These are phyloP conservation scores for Drosophila quinaria DNA, from an alignment of 2,888 invertebrate species.

Conservation along the genomic window DNA sequence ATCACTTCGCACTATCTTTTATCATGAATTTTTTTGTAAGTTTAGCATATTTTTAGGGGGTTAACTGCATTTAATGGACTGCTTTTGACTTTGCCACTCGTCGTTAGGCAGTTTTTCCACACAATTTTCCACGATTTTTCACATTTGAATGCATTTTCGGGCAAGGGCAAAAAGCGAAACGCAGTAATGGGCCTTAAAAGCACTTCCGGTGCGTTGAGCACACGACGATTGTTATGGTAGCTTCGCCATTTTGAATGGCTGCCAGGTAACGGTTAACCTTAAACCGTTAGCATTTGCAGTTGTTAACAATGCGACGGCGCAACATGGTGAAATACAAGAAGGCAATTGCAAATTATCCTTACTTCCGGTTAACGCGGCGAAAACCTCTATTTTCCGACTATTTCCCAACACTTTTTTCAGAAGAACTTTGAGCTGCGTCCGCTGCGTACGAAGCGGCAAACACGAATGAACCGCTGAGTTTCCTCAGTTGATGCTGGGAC, in stretches of 20 bases:
- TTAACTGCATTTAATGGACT: slow-evolving; percentile 10
- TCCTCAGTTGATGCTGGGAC: slow-evolving; percentile 28
- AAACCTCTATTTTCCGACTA: slow-evolving; percentile 28
- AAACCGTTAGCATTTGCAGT: neutral
- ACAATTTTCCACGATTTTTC: slow-evolving; percentile 41
- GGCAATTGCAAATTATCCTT: slow-evolving; percentile 60
- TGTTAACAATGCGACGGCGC: slow-evolving; percentile 73
- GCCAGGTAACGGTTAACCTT: slow-evolving; percentile 16
- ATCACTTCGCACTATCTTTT: neutral
- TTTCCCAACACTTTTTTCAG: slow-evolving; percentile 13
- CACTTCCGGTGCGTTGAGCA: slow-evolving; percentile 72
- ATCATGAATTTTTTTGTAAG: neutral
- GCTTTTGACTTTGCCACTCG: neutral
- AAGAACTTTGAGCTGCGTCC: slow-evolving; percentile 56
- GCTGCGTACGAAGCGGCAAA: slow-evolving; percentile 67
- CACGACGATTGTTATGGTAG: slow-evolving; percentile 21
- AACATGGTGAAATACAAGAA: slow-evolving; percentile 63
- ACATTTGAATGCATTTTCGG: slow-evolving; percentile 42
- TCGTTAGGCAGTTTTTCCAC: slow-evolving; percentile 32
- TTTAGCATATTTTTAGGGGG: slow-evolving; percentile 7
- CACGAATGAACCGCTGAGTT: slow-evolving; percentile 67
- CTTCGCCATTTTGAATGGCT: slow-evolving; percentile 40
- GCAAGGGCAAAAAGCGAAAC: slow-evolving; percentile 28
- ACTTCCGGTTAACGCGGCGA: slow-evolving; percentile 71
- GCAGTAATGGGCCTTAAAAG: slow-evolving; percentile 48